A percentile compares a stretch with the other conserved stretches of the same genome.
phyloP scores from a whole-genome alignment of 2,888 invertebrate species.

The Pristionchus japonicus region DNA sequence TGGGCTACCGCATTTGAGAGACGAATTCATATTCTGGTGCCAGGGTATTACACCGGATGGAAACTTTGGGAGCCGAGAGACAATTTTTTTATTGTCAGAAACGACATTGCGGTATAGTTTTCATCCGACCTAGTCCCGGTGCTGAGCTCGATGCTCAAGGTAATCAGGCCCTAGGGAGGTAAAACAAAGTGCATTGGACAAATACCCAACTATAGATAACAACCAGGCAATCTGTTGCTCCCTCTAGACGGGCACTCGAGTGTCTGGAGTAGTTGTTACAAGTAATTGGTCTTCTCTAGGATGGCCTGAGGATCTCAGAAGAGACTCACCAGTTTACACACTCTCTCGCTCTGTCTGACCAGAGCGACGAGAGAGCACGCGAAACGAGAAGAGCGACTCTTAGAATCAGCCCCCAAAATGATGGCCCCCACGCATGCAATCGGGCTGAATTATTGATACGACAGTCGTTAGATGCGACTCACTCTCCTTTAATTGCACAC shows the following conservation, averaged over 20 bases:
- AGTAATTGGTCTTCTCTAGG: background rate
- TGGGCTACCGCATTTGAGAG: background rate
- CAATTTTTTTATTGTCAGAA: too few relatives aligned
- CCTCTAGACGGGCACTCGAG: background rate
- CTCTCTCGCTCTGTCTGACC: background rate
- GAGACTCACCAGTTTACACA: background rate
- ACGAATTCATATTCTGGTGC: background rate
- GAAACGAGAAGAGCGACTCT: background rate
- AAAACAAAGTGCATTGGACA: too few relatives aligned
- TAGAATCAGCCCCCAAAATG: conserved; percentile 15
- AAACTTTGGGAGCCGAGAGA: too few relatives aligned
- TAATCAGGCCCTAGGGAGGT: too few relatives aligned
- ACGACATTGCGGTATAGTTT: too few relatives aligned
- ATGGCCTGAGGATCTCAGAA: background rate
- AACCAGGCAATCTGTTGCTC: background rate
- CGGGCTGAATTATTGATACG: conserved; percentile 31
- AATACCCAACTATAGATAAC: background rate
- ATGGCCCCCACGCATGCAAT: conserved; percentile 35
- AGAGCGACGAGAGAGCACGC: background rate
- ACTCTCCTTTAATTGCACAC: background rate
- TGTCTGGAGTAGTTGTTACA: background rate
- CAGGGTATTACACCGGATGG: background rate
- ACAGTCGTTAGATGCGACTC: background rate
- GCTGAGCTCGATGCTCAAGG: too few relatives aligned
- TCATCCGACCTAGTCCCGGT: too few relatives aligned